These are phyloP conservation scores for Penaeus chinensis DNA, from an alignment of 1,140 invertebrate genomes.

Conservation along the genomic window DNA sequence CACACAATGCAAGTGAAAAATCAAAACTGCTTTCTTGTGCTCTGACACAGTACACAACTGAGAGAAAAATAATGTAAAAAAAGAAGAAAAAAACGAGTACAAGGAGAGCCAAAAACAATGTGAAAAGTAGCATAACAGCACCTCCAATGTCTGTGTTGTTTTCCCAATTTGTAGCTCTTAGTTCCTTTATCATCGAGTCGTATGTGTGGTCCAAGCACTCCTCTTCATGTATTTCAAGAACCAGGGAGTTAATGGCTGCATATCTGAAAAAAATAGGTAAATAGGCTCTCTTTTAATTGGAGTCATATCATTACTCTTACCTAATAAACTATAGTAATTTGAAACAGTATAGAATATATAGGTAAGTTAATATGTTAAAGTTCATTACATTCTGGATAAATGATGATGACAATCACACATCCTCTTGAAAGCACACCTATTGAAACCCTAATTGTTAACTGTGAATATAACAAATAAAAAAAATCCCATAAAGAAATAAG, in stretches of 20 bases:
- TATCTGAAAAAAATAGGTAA: constrained; percentile 11
- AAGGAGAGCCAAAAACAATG: background rate
- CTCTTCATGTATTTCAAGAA: constrained; percentile 59
- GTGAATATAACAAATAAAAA: background rate
- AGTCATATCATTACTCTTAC: constrained; percentile 65
- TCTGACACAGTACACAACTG: too few species aligned
- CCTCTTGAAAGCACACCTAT: too few species aligned
- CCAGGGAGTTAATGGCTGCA: constrained; percentile 38
- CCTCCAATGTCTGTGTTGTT: constrained; percentile 68
- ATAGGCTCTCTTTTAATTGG: constrained; percentile 64
- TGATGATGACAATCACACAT: too few species aligned
- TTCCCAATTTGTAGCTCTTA: constrained; percentile 65
- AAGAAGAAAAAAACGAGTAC: background rate
- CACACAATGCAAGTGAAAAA: too few species aligned
- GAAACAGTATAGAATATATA: too few species aligned
- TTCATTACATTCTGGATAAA: too few species aligned
- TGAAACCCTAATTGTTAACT: too few species aligned
- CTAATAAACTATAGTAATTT: background rate
- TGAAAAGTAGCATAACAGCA: background rate
- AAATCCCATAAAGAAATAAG: background rate
- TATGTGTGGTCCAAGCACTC: constrained; percentile 70
- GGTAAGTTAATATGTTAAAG: too few species aligned
- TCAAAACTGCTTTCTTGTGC: too few species aligned
- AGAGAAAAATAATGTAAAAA: background rate
- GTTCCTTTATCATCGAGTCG: constrained; percentile 67